Evolutionary conservation across 1,140 invertebrate genomes (phyloP), one percentile per base, ranked within the genome.

Genomic region (Mizuhopecten yessoensis): DNA sequence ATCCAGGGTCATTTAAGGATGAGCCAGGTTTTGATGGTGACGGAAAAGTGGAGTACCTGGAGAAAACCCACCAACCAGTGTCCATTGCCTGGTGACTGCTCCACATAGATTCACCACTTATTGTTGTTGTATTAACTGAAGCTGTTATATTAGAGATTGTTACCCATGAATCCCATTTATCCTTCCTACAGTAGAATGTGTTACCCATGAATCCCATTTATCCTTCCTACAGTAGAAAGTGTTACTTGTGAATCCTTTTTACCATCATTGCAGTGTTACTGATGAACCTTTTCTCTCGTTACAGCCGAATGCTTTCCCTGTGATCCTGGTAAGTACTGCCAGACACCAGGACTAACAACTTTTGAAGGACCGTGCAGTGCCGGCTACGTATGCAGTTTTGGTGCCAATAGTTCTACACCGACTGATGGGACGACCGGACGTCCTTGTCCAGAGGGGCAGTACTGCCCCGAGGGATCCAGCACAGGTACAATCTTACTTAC

Each of bases 401-500:
- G 94, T 11, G 94, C 95, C 34, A 93, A 92, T 34, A 94, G 92
- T 3, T 95, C 94, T 17, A 93, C 93, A 0, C 96, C 96, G 0
- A 95, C 94, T 29, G 95, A 96, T 92, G 95, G 94, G 5, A 90
- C 87, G 0, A 95, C 94, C 9, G 95, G 95, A 23, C 88, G 94
- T n/a, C 88, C 95, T 15, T 96, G 95, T 87, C 94, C 95, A 33
- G 49, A 90, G 20, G 95, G 95, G 9, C 90, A 90, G 13, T 96
- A 96, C 91, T 96, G 95, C 90, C 89, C 88, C 42, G 91, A 90
- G 15, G 95, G 95, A 88, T 94, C 94, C 34, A 45, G 90, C 34
- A 91, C 39, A 87, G 91, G 93, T 94, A 92, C 89, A 10, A 29
- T 86, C 17, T 20, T 29, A 11, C 86, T 33, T 33, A 34, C 17